Base-by-base conservation (phyloP, 2,113 vertebrate genomes). In the Colossoma macropomum region DNA sequence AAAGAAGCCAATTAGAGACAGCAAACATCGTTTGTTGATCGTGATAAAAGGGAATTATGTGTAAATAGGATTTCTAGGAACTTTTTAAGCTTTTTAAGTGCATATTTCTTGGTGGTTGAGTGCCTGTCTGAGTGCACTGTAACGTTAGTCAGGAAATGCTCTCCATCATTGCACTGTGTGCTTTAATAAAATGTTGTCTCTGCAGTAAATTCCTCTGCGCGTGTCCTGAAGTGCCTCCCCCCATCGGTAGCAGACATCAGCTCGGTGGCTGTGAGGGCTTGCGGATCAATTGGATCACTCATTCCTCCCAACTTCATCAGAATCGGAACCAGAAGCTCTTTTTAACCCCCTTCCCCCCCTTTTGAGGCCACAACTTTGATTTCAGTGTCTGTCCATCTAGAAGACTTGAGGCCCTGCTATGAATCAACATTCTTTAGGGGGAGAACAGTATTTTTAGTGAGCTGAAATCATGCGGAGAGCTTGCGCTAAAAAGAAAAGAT, bases 381-480 rank as follows among this genome's bases (percentile, higher is more conserved):
- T 86, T 82, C 69, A 68, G 23, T 52, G 78, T 69, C 50, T 25
- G 8, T 77, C 60, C 60, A 68, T 34, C 45, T 3, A 81, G 71
- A 73, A 80, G 70, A 81, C 59, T 23, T 69, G 19, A 70, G 30
- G 41, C 77, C 70, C 79, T 41, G 75, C 77, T 50, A 48, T 27
- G 59, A 80, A 59, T 77, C 34, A 65, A 62, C 50, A 12, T 62
- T 60, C 15, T 1, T 48, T 4, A 1, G 62, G 30, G 79, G 69
- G 41, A 52, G 77, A 82, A 82, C 75, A 50, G 83, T 77, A 82
- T 87, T 87, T 38, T 82, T 83, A 75, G 75, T 80, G 79, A 84
- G 78, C 79, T 74, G 68, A 78, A 79, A 48, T 75, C 78, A 30
- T 45, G 59, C 34, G 16, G 45, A 34, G 34, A 75, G 63, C 56